Base-by-base conservation (phyloP, 1,140 invertebrate genomes). In the Ganaspis sp. region DNA sequence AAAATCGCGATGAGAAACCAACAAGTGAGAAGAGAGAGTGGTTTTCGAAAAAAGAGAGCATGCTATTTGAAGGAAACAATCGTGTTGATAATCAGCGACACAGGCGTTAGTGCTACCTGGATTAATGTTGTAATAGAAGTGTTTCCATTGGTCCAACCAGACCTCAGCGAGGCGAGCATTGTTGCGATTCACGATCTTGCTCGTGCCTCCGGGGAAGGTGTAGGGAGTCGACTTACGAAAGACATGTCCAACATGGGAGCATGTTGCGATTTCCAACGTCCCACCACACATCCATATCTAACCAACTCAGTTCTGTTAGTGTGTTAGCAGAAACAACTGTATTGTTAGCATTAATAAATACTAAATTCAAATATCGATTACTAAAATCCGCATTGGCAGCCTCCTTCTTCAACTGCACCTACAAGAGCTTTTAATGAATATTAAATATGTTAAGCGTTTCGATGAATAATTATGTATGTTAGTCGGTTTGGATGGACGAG, bases 211-310 rank as follows among this genome's bases (percentile, higher is more conserved):
- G 76, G 99, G 99, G 93, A 99, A 99, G 83, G 97, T 98, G 92
- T 99, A 99, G 53, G 99, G 99, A 84, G 98, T 99, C 84, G 98
- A 98, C 93, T 99, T 99, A 88, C 98, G 95, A 94, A 99, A 99
- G 83, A 99, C 98, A 93, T 99, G 98, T 83, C 97, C 96, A 83
- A 98, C 97, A 92, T 97, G 96, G 81, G 96, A 97, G 91, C 97
- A 98, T 83, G 97, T 96, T 82, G 95, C 94, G 84, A 98, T 98
- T 93, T 98, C 96, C 92, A 98, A 92, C 76, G 93, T 93, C 82
- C 97, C 97, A 85, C 98, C 98, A 93, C 98, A 99, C 97, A 98
- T 98, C 98, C 97, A 99, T 88, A 98, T 96, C 97, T 98, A 93
- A 88, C 91, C 90, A 90, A 92, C 89, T 90, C 89, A 91, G 83